Base-by-base conservation (phyloP, 1,140 invertebrate species). In the Drosophila jambulina region DNA sequence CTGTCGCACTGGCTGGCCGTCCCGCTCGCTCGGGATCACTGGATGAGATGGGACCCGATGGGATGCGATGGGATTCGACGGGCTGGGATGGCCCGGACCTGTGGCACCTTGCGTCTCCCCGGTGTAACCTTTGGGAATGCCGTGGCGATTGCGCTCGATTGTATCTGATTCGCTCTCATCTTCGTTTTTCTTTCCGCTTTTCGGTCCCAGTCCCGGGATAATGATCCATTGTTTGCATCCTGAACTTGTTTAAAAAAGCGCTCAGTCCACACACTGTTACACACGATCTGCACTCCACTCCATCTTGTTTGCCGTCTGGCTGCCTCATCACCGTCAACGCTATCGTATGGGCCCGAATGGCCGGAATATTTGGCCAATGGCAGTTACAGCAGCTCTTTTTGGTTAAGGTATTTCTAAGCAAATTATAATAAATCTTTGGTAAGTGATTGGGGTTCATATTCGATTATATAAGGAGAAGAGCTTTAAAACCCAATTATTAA, bases 201-300 rank as follows among this genome's bases (percentile, higher is more conserved):
- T 77, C 34, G 64, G 76, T 64, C 60, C 49, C 74, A 54, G 84
- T 80, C 74, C 60, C 67, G 78, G 85, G 85, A 88, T 88, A 88
- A 88, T 88, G 85, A 88, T 88, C 85, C 85, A 88, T 88, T 88
- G 85, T 88, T 88, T 88, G 85, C 85, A 88, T 88, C 85, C 84
- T 88, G 86, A 88, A 90, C 85, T 88, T 90, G 85, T 88, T 88
- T 88, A 85, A 90, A 88, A 38, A 90, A 85, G 85, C 81, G 81
- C 78, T 65, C 74, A 56, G 75, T 49, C 61, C 80, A 51, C 65
- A 59, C 79, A 68, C 74, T 61, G 62, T 59, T 48, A 36, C 36
- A 42, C 9, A 29, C 34, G 56, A 61, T 45, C 34, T 40, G 21
- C 42, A 32, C 49, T 80, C 42, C 83, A 77, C 82, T 84, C 74